These are phyloP conservation scores for Ciconia boyciana DNA, from an alignment of 2,113 vertebrate genomes.

Conservation along the genomic window DNA sequence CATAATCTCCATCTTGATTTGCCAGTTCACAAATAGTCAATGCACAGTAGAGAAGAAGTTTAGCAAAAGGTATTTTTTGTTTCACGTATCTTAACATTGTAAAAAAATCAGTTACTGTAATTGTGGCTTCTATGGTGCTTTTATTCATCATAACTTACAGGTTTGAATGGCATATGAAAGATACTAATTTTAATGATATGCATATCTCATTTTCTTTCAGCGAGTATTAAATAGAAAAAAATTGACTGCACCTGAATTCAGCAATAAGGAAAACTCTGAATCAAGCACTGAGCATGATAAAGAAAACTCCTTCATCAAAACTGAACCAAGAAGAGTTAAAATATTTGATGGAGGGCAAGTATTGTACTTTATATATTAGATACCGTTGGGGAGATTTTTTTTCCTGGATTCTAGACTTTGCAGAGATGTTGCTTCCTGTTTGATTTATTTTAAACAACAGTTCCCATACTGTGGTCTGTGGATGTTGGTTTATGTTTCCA, in stretches of 20 bases:
- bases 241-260: constrained; percentile 76
- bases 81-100: neutral
- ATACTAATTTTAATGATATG: neutral
- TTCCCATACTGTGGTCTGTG: constrained; percentile 8
- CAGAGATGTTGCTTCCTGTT: neutral
- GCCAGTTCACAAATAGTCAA: neutral
- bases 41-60: neutral
- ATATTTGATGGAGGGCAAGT: constrained; percentile 99
- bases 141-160: neutral
- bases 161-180: neutral
- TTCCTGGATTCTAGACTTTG: neutral
- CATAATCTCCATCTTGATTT: neutral
- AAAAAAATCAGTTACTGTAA: neutral
- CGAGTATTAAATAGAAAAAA: constrained; percentile 78
- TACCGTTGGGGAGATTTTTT: neutral
- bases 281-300: constrained; percentile 88
- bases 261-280: constrained; percentile 85
- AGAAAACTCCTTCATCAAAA: constrained; percentile 83
- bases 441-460: constrained; percentile 21
- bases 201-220: constrained; percentile 73
- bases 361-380: constrained; percentile 59
- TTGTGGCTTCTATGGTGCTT: neutral
- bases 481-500: constrained; percentile 27
- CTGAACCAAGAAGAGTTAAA: constrained; percentile 93
- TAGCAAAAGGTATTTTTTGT: neutral